phyloP scores from a whole-genome alignment of 2,797 vertebrate species.

The Pelodytes ibericus region DNA sequence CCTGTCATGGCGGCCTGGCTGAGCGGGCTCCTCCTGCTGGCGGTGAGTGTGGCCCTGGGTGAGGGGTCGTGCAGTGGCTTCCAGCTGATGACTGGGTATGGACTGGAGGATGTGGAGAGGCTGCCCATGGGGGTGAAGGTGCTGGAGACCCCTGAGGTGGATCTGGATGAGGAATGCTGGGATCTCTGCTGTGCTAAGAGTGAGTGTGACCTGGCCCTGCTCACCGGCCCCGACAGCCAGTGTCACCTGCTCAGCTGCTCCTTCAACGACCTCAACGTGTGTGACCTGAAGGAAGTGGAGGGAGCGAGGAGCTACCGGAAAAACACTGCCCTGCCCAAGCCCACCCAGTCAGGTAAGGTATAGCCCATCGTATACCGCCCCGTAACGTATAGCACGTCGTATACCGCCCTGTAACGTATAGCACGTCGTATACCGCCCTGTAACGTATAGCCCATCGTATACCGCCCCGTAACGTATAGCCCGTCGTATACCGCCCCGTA shows the following conservation, averaged over 20 bases:
- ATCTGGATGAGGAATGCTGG: constrained; percentile 22
- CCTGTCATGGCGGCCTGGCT: neutral
- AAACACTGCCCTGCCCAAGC: neutral
- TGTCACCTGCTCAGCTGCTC: constrained; percentile 20
- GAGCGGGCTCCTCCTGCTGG: neutral
- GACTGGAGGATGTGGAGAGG: neutral
- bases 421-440: too few species aligned
- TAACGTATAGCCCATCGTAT: too few species aligned
- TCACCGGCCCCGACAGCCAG: neutral
- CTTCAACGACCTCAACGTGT: constrained; percentile 25
- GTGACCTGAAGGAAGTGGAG: neutral
- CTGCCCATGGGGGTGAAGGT: neutral
- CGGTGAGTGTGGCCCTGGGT: neutral
- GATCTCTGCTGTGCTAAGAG: neutral
- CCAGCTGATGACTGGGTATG: neutral
- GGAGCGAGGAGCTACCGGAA: constrained; percentile 10
- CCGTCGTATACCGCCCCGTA: too few species aligned
- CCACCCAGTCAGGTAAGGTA: constrained; percentile 34
- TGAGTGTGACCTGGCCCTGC: constrained; percentile 13
- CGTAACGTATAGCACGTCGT: too few species aligned
- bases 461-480: too few species aligned
- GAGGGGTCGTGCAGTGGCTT: constrained; percentile 3
- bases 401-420: too few species aligned
- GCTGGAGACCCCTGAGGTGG: neutral
- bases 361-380: too few species aligned